phyloP scores from a whole-genome alignment of 1,140 invertebrate species.

The Sitobion miscanthi region DNA sequence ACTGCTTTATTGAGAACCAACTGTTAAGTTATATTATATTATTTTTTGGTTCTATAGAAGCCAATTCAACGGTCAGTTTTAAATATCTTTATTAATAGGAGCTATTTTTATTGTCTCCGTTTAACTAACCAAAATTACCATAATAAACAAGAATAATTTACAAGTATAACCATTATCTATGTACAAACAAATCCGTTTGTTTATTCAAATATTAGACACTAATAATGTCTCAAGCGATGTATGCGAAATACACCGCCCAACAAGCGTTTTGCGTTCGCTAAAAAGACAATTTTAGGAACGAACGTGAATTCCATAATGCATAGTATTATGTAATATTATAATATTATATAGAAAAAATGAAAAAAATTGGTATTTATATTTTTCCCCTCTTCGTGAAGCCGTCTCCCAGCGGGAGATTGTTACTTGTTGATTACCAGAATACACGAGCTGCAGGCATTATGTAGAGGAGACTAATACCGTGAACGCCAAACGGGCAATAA shows the following conservation, averaged over 20 bases:
- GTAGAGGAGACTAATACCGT: neutral
- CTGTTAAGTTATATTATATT: too few relatives aligned
- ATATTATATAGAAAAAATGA: neutral
- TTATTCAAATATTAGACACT: neutral
- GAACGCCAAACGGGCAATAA: neutral
- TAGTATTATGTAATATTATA: neutral
- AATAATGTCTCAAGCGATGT: neutral
- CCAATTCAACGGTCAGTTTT: neutral
- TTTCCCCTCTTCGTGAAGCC: neutral
- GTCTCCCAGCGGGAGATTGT: constrained; percentile 34
- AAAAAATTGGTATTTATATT: constrained; percentile 13
- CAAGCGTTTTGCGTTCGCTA: neutral
- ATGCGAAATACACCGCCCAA: neutral
- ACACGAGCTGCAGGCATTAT: constrained; percentile 13
- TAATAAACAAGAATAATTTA: neutral
- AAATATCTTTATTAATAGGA: neutral
- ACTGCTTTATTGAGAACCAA: too few relatives aligned
- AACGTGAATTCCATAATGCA: neutral
- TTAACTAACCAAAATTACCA: neutral
- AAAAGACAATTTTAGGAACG: neutral
- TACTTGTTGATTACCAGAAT: constrained; percentile 48
- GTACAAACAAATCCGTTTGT: neutral
- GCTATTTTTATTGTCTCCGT: neutral
- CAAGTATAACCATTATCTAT: neutral
- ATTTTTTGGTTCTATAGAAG: too few relatives aligned